Evolutionary conservation across 2,888 invertebrate genomes (phyloP).

Genomic region (Sceliomorpha sp.): DNA sequence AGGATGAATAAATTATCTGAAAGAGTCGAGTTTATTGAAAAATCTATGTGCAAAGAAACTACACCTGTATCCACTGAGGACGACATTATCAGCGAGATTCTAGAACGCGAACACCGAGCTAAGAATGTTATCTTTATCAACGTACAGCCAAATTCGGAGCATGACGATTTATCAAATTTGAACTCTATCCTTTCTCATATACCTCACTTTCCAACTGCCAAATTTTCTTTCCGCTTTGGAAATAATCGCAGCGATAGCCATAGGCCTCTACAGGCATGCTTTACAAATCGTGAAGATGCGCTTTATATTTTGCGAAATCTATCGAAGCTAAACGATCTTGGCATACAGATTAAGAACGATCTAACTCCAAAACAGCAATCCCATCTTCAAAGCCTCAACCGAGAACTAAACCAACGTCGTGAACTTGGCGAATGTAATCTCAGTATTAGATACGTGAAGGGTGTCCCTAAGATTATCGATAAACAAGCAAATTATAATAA

Average conservation of each 20-base stretch:
- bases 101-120: not conserved
- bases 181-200: not conserved
- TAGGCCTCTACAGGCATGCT: not conserved
- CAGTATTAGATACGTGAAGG: not conserved
- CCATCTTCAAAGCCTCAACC: not conserved
- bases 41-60: not conserved
- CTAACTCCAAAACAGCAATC: not conserved
- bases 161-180: not conserved
- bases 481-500: no score
- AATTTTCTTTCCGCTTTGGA: no score
- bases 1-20: not conserved
- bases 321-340: not conserved
- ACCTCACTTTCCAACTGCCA: not conserved
- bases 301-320: not conserved
- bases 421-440: not conserved
- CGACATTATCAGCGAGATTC: not conserved
- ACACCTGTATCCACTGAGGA: not conserved
- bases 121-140: not conserved
- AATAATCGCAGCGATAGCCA: no score
- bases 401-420: not conserved
- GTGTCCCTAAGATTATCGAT: not conserved
- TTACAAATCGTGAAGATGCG: not conserved
- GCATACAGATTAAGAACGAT: not conserved
- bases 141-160: not conserved
- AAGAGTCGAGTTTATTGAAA: not conserved